These are phyloP conservation scores for Leptinotarsa undecemlineata DNA, from an alignment of 1,140 invertebrate species.

Conservation along the genomic window DNA sequence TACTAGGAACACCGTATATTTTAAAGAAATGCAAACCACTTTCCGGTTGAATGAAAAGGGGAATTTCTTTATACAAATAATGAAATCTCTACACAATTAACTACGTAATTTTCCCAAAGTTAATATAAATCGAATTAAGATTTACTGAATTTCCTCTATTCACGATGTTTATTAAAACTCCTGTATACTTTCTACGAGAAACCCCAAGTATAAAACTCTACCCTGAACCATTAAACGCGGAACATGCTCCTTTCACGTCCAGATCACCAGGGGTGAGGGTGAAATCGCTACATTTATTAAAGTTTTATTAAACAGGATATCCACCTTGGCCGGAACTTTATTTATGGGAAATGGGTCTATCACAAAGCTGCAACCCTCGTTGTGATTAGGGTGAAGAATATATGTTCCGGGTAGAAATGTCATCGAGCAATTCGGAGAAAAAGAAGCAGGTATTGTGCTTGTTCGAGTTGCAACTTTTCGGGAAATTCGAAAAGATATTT, in stretches of 20 bases:
- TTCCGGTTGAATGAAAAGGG: too few relatives aligned
- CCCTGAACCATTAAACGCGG: background rate
- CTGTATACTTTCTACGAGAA: too few relatives aligned
- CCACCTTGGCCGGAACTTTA: slow-evolving; percentile 20
- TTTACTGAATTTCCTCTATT: too few relatives aligned
- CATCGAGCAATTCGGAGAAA: background rate
- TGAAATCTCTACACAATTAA: too few relatives aligned
- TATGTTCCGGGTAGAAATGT: background rate
- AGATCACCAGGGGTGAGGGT: slow-evolving; percentile 3
- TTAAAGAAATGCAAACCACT: too few relatives aligned
- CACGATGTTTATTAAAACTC: too few relatives aligned
- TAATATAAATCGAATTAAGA: too few relatives aligned
- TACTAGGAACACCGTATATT: too few relatives aligned
- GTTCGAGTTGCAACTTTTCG: background rate
- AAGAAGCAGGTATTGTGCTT: background rate
- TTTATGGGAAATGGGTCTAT: slow-evolving; percentile 11
- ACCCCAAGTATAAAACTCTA: too few relatives aligned
- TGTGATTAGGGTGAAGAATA: slow-evolving; percentile 2
- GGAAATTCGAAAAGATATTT: too few relatives aligned
- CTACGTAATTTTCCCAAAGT: too few relatives aligned
- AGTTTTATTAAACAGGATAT: slow-evolving; percentile 23
- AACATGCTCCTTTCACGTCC: background rate
- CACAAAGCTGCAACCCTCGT: background rate
- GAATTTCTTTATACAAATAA: too few relatives aligned
- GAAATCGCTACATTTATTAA: slow-evolving; percentile 22